Base-by-base conservation (phyloP, 2,888 invertebrate genomes). In the Ceramica pisi region DNA sequence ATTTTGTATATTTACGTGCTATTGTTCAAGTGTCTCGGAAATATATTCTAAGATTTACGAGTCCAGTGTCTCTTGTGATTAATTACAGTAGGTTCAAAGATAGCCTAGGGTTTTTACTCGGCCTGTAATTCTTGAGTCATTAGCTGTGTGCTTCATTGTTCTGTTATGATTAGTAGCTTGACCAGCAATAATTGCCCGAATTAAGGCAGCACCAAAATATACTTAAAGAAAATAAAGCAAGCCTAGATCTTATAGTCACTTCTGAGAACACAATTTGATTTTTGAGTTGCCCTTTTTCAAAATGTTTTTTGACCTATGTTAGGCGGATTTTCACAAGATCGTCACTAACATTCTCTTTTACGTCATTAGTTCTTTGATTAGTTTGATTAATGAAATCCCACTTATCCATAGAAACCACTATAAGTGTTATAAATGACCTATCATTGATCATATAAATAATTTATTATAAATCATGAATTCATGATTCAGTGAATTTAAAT, bases 1-100 rank as follows among this genome's bases (percentile, higher is more conserved):
- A 75, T 71, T 82, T 70, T 78, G 73, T 80, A 72, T 56, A 67
- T 73, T 72, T 73, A 78, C 66, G 50, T 35, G 50, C 60, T 21
- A 61, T 50, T 53, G 64, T 65, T 77, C 60, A 64, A 59, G 41
- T 63, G 56, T 50, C 65, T 64, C 60, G 23, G 55, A 66, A 66
- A 67, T 55, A 69, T 67, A 69, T 56, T 51, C 21, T 35, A 41
- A 67, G 60, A 79, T 79, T 79, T 76, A 79, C 61, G 77, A 79
- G 81, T 55, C 38, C n/a, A 51, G 38, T 74, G 41, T 64, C 53
- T 64, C 46, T 62, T 67, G 21, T 70, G 55, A 77, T 77, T 67
- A 57, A 71, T 81, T 81, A 60, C 48, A 67, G 63, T 60, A 16
- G 46, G 59, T 55, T 65, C 62, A 71, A 71, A 71, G 62, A 48